Evolutionary conservation across 2,797 vertebrate species (phyloP), one percentile per base, ranked within the genome.

Genomic region (Coranthus polyacanthus): DNA sequence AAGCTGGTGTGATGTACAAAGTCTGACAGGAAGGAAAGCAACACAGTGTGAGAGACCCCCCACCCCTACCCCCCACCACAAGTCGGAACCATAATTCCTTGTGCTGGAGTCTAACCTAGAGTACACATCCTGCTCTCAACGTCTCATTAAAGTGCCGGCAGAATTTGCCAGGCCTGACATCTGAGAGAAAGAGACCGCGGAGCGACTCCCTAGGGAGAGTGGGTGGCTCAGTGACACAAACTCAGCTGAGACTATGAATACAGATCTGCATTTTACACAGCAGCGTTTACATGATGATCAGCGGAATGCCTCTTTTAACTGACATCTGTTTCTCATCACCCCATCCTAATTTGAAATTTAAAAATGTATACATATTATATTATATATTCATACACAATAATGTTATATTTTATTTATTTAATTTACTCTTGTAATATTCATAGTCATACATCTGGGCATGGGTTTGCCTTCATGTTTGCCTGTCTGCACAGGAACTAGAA

Each of bases 91-190:
- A 70, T 89, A 81, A 84, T 89, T 88, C 76, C 66, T 68, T 66
- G 68, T 74, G 52, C 70, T 78, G 70, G 53, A 52, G 50, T 87
- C 56, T 82, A 88, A 92, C 90, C 88, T 70, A 68, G 60, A 87
- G 84, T 56, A 57, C 81, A 37, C 68, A 47, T 47, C 46, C 72
- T 77, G 74, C 73, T 82, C 78, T 84, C 80, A 72, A 73, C 76
- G 71, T 88, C 78, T 81, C 86, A 81, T 89, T 84, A 90, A 86
- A 91, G 85, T 81, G 69, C 54, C 75, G 77, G 75, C 76, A 88
- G 75, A 67, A 69, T 82, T 81, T 68, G 43, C 70, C 65, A 75
- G 54, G 59, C 58, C 66, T 76, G 82, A 85, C 82, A 84, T 81
- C 72, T 76, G 77, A 85, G 69, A 64, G 63, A 70, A 76, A 66